Conservation (phyloP, 2,797 vertebrate genomes). For the Coregonus suidteri region DNA sequence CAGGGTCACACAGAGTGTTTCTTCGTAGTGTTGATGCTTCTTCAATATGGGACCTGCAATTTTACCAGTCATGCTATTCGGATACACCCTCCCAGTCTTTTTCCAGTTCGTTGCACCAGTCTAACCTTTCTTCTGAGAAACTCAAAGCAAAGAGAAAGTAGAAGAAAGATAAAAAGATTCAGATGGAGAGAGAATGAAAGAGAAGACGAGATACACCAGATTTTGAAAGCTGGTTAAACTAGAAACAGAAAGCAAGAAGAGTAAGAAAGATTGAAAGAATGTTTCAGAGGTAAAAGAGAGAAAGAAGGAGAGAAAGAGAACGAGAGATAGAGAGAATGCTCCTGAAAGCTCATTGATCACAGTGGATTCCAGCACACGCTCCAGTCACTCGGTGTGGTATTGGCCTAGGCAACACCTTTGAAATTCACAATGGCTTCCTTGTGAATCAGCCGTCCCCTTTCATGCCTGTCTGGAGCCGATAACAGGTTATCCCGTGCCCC, state of each 20-base stretch:
- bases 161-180: slow-evolving; percentile 18
- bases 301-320: slow-evolving; percentile 3
- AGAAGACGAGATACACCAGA: not conserved
- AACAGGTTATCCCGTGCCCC: slow-evolving; percentile 68
- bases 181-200: slow-evolving; percentile 34
- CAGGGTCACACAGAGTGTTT: not conserved
- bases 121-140: not conserved
- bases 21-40: too few relatives aligned
- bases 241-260: slow-evolving; percentile 22
- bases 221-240: not conserved
- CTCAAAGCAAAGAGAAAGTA: not conserved
- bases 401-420: slow-evolving; percentile 76
- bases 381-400: slow-evolving; percentile 60
- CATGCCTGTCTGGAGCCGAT: slow-evolving; percentile 79
- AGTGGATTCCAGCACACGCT: slow-evolving; percentile 57
- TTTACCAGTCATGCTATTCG: not conserved
- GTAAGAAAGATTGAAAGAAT: slow-evolving; percentile 8
- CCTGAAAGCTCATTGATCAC: slow-evolving; percentile 71
- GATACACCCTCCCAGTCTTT: not conserved
- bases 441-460: slow-evolving; percentile 75
- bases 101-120: not conserved
- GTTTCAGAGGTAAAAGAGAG: slow-evolving; percentile 32
- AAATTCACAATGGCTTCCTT: slow-evolving; percentile 79
- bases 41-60: not conserved
- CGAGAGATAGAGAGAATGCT: not conserved